These are phyloP conservation scores for Smithornis capensis DNA, from an alignment of 2,113 vertebrate species.

Conservation along the genomic window DNA sequence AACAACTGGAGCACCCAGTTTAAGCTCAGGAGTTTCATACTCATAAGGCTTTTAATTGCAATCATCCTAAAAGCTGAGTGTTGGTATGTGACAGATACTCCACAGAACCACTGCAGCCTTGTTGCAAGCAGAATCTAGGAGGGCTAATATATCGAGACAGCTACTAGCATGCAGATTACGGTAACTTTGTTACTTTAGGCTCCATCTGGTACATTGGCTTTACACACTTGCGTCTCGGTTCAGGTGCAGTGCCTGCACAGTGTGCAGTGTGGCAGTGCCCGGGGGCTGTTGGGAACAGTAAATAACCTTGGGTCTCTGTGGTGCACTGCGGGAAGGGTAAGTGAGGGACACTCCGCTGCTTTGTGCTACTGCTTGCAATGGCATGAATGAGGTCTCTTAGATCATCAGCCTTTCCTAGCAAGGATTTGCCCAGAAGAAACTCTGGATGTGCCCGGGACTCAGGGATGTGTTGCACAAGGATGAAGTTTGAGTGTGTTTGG, in stretches of 20 bases:
- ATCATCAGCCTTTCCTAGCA: background rate
- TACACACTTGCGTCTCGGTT: background rate
- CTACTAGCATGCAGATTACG: background rate
- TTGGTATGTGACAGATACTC: background rate
- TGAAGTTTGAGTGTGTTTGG: background rate
- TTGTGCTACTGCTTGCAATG: background rate
- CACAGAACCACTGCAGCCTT: background rate
- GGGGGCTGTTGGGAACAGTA: background rate
- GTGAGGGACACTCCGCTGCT: background rate
- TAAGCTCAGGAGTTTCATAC: background rate
- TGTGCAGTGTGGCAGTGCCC: background rate
- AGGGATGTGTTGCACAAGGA: fast-evolving
- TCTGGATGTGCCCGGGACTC: fast-evolving
- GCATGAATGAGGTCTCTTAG: background rate
- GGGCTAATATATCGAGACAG: background rate
- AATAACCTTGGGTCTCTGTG: background rate
- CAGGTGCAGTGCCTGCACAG: background rate
- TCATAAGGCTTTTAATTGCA: background rate
- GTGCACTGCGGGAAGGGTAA: background rate
- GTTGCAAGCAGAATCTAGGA: background rate
- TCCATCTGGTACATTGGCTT: background rate
- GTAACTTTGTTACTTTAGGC: background rate
- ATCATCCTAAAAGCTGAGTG: background rate
- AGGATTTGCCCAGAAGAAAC: background rate
- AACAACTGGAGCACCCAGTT: background rate